phyloP scores from a whole-genome alignment of 2,888 invertebrate species.

The Gastracanthus pulcherrimus region DNA sequence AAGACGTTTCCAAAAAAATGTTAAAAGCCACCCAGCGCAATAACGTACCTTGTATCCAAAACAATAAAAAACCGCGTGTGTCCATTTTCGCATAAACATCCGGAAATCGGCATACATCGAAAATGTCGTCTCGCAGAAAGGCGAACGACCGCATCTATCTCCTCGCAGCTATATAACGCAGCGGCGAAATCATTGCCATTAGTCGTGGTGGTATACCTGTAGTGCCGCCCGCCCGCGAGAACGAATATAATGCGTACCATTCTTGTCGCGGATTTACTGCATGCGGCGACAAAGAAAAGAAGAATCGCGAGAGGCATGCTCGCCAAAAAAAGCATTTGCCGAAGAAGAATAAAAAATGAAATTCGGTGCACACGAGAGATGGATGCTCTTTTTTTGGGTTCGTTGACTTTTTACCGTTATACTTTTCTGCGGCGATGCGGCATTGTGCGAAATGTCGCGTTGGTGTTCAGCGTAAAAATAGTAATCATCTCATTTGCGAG shows the following conservation, averaged over 20 bases:
- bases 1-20: no score
- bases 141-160: slow-evolving; percentile 3
- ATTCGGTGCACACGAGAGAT: not conserved
- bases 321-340: no score
- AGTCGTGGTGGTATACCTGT: not conserved
- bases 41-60: not conserved
- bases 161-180: no score
- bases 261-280: not conserved
- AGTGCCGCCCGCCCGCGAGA: not conserved
- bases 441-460: no score
- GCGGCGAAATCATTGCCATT: slow-evolving; percentile 14
- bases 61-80: not conserved
- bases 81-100: not conserved
- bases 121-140: not conserved
- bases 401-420: not conserved
- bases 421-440: no score
- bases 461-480: no score
- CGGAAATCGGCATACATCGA: slow-evolving; percentile 7
- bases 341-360: no score
- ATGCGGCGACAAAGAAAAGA: not conserved
- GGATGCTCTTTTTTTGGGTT: not conserved
- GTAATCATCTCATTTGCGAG: no score
- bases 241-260: not conserved
- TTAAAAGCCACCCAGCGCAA: not conserved
- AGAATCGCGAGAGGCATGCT: not conserved